Evolutionary conservation across 2,113 vertebrate species (phyloP).

Genomic region (Hoplias malabaricus): DNA sequence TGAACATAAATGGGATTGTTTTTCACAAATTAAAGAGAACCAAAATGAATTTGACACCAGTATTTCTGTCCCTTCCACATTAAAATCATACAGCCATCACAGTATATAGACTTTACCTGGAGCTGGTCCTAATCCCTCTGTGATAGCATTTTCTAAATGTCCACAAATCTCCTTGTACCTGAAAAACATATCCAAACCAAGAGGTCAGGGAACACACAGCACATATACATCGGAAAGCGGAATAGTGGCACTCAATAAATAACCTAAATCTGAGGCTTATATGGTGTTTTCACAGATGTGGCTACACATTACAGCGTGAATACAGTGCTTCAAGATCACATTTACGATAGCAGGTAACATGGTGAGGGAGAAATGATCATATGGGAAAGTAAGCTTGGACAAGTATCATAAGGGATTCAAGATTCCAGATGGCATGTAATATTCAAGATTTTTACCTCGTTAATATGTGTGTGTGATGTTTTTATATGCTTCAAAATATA

Average conservation of each 20-base stretch:
- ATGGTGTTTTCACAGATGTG: neutral
- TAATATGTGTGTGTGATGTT: no score
- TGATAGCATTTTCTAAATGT: conserved; percentile 83
- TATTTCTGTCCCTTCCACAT: no score
- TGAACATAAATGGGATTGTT: neutral
- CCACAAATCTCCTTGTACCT: conserved; percentile 95
- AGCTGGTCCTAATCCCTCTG: conserved; percentile 79
- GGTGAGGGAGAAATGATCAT: no score
- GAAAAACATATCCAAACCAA: conserved; percentile 39
- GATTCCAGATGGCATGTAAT: no score
- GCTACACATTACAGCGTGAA: neutral
- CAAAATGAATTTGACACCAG: no score
- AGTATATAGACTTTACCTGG: conserved; percentile 75
- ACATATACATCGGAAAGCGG: no score
- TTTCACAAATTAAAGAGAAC: neutral
- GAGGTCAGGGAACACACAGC: conserved; percentile 1
- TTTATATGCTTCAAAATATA: no score
- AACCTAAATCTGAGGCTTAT: neutral
- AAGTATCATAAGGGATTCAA: no score
- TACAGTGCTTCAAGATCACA: neutral
- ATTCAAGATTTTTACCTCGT: no score
- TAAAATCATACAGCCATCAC: no score
- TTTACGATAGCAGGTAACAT: no score
- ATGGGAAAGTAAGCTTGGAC: no score
- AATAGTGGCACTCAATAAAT: neutral